A percentile compares a stretch with the other conserved stretches of the same genome.
These are phyloP conservation scores for Ictalurus furcatus DNA, from an alignment of 2,113 vertebrate genomes.

Conservation along the genomic window DNA sequence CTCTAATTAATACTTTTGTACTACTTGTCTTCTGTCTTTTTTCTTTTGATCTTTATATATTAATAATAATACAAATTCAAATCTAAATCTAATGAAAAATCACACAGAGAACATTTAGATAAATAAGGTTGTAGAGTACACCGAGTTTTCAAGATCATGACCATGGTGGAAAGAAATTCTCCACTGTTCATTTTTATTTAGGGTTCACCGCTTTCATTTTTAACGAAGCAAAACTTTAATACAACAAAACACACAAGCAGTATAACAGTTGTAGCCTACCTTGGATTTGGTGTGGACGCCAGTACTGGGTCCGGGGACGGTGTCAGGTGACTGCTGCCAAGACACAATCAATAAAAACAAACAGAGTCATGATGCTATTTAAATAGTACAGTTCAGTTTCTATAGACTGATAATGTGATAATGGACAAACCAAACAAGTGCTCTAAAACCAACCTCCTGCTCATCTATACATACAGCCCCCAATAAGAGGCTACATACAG, in stretches of 20 bases:
- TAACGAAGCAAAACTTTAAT: neutral
- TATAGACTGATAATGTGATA: slow-evolving; percentile 1
- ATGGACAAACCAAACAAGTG: slow-evolving; percentile 31
- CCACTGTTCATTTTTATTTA: neutral
- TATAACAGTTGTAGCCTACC: slow-evolving; percentile 56
- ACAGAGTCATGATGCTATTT: slow-evolving; percentile 52
- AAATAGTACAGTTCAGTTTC: slow-evolving; percentile 32
- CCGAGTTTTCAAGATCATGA: neutral
- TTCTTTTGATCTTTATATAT: neutral
- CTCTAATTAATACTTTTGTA: neutral
- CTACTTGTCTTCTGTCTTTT: neutral
- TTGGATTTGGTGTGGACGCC: slow-evolving; percentile 68
- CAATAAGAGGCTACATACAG: neutral
- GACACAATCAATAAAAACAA: slow-evolving; percentile 61
- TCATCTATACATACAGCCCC: neutral
- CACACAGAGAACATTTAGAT: neutral
- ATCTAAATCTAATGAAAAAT: neutral
- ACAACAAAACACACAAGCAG: neutral
- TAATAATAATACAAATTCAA: too few species aligned
- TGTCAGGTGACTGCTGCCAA: slow-evolving; percentile 78
- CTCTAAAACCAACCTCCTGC: neutral
- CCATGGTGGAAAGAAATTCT: neutral
- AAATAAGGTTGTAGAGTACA: neutral
- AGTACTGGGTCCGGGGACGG: slow-evolving; percentile 72
- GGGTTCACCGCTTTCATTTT: neutral